Evolutionary conservation across 2,888 invertebrate species (phyloP).

Genomic region (Nephrotoma guestfalica): DNA sequence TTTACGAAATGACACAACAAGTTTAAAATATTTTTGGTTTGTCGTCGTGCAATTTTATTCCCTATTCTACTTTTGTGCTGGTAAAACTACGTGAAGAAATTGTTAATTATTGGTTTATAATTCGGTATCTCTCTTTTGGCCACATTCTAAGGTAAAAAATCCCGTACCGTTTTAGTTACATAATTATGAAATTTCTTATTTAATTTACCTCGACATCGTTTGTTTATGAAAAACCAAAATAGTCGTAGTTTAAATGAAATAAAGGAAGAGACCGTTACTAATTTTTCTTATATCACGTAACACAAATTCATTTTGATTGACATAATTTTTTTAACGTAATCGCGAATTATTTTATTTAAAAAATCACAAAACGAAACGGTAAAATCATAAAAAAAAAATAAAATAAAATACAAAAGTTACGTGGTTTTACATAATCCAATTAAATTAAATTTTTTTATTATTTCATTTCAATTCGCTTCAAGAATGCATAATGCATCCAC

Average conservation of each 20-base stretch:
- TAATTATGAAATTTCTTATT: background rate
- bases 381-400: background rate
- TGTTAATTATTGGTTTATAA: background rate
- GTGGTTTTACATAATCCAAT: background rate
- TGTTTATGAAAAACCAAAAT: background rate
- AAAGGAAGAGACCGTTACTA: background rate
- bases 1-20: background rate
- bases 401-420: background rate
- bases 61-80: background rate
- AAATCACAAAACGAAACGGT: background rate
- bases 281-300: background rate
- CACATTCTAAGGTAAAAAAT: no score
- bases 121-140: background rate
- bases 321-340: background rate
- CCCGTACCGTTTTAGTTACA: background rate
- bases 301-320: background rate
- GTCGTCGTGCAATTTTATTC: background rate
- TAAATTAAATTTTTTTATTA: background rate
- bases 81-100: background rate
- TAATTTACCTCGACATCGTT: background rate
- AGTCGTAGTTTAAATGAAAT: background rate
- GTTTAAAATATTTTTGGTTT: background rate
- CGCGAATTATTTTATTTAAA: background rate
- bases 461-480: background rate
- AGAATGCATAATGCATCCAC: background rate